These are phyloP conservation scores for Cardinalis cardinalis DNA, from an alignment of 2,113 vertebrate species.

Conservation along the genomic window DNA sequence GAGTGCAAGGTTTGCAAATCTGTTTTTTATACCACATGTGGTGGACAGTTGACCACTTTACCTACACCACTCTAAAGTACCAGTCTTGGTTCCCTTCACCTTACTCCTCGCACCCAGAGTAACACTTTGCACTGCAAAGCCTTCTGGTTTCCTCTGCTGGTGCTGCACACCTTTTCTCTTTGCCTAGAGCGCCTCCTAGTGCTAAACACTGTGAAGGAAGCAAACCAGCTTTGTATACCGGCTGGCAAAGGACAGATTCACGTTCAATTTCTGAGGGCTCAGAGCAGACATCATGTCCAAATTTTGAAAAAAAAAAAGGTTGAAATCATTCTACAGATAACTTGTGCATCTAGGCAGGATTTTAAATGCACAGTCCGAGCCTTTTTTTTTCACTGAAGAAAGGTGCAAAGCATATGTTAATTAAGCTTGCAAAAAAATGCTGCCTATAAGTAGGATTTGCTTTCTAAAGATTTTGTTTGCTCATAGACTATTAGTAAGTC, in stretches of 20 bases:
- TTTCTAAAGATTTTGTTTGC: background rate
- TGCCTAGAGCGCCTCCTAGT: background rate
- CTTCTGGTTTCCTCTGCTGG: fast-evolving
- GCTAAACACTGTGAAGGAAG: background rate
- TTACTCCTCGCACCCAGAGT: background rate
- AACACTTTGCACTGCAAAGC: fast-evolving
- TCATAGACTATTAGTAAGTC: background rate
- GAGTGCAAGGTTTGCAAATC: background rate
- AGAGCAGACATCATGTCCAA: background rate
- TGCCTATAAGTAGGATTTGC: background rate
- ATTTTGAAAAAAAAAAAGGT: background rate
- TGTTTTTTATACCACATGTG: fast-evolving
- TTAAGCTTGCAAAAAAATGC: background rate
- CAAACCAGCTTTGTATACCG: background rate
- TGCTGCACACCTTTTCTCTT: fast-evolving
- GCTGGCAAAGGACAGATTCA: background rate
- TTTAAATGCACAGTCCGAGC: background rate
- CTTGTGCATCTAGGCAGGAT: background rate
- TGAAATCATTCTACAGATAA: background rate
- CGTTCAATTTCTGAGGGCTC: background rate
- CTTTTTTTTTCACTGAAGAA: background rate
- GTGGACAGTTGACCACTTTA: background rate
- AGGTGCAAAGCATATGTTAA: background rate
- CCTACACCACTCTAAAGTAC: fast-evolving
- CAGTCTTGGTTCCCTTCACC: fast-evolving